phyloP scores from a whole-genome alignment of 2,113 vertebrate species.

The Callospermophilus lateralis region DNA sequence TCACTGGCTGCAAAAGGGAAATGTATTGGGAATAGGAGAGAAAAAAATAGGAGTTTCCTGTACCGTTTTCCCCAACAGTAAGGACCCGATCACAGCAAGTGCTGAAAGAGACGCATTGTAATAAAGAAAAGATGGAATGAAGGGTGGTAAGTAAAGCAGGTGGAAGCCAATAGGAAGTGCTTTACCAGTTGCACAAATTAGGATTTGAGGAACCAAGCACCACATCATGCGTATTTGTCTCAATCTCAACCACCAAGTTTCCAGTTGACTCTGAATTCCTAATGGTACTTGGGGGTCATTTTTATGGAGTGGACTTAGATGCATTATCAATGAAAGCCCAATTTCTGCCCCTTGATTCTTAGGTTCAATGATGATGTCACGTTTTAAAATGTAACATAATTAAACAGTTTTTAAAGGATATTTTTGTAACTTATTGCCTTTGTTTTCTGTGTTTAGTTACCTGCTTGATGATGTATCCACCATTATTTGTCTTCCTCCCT shows the following conservation, averaged over 20 bases:
- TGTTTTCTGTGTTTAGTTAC: neutral
- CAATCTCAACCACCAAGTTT: neutral
- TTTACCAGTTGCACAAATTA: neutral
- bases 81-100: neutral
- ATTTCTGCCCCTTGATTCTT: neutral
- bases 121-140: neutral
- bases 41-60: neutral
- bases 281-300: neutral
- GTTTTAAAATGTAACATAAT: neutral
- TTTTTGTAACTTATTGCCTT: neutral
- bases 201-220: neutral
- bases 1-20: neutral
- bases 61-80: neutral
- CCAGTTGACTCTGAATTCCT: neutral
- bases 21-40: neutral
- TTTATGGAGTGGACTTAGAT: conserved; percentile 28
- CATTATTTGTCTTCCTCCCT: neutral
- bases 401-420: neutral
- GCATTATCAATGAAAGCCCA: neutral
- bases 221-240: neutral
- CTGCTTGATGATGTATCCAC: neutral
- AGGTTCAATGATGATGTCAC: neutral
- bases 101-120: neutral
- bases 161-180: neutral
- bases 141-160: neutral